These are phyloP conservation scores for Alethe castanea DNA, from an alignment of 2,113 vertebrate species.

Conservation along the genomic window DNA sequence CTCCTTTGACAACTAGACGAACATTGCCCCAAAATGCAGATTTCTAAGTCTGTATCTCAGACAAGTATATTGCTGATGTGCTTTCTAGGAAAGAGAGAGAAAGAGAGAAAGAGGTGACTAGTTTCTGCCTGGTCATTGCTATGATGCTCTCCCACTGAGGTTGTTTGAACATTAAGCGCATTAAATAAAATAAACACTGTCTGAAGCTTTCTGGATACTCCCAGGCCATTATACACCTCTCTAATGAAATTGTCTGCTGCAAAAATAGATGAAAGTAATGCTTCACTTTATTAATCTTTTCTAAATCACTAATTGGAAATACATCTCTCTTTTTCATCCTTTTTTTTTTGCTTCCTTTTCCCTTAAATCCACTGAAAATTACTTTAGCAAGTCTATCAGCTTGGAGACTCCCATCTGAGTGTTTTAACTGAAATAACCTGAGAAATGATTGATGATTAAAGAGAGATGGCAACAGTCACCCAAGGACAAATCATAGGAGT, in stretches of 20 bases:
- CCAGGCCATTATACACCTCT: background rate
- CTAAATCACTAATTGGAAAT: background rate
- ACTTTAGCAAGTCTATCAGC: background rate
- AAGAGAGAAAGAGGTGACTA: background rate
- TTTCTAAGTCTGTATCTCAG: background rate
- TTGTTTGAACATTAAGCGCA: background rate
- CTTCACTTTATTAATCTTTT: background rate
- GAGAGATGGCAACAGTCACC: background rate
- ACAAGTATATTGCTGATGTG: background rate
- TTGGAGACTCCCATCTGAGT: background rate
- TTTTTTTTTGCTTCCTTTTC: background rate
- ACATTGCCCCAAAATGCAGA: background rate
- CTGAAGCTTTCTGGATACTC: background rate
- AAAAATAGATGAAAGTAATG: background rate
- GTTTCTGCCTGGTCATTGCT: background rate
- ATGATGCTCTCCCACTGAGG: background rate
- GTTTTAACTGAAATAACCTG: background rate
- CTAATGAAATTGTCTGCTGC: background rate
- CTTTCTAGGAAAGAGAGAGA: background rate
- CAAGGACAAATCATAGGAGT: background rate
- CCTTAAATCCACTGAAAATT: background rate
- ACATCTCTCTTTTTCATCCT: fast-evolving
- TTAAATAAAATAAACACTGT: background rate
- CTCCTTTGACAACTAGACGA: background rate
- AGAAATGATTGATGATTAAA: background rate